Conservation (phyloP, 1,140 invertebrate species). For the Anagrus nilaparvatae region DNA sequence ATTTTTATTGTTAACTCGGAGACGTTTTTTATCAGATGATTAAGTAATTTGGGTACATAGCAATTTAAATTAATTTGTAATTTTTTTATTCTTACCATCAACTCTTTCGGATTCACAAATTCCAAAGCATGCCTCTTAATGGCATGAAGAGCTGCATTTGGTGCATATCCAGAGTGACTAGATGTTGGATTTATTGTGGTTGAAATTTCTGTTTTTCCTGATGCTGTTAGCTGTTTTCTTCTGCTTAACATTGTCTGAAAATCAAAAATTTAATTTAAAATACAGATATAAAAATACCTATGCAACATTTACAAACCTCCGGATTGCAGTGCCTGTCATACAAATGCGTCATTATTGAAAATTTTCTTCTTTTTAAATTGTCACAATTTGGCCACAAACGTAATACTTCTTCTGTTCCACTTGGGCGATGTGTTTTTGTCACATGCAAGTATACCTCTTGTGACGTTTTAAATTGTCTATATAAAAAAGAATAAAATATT, state of each 20-base stretch:
- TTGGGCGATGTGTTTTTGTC: constrained; percentile 69
- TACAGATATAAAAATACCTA: too few relatives aligned
- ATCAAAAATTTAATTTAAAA: too few relatives aligned
- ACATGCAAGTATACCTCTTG: constrained; percentile 80
- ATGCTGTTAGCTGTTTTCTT: constrained; percentile 53
- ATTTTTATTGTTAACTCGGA: constrained; percentile 34
- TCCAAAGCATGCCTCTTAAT: constrained; percentile 88
- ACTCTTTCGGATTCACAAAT: constrained; percentile 79
- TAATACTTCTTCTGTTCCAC: constrained; percentile 51
- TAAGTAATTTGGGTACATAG: not conserved
- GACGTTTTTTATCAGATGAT: not conserved
- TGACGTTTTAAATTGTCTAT: constrained; percentile 59
- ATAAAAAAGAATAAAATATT: constrained; percentile 26
- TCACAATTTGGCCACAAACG: constrained; percentile 76
- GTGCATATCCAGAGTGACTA: constrained; percentile 55
- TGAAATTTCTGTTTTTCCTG: constrained; percentile 47
- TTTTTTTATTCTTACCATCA: constrained; percentile 55
- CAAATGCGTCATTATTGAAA: constrained; percentile 87
- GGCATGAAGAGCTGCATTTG: constrained; percentile 86
- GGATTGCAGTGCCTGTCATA: constrained; percentile 83
- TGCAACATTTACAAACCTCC: constrained; percentile 62
- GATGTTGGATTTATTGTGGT: constrained; percentile 35
- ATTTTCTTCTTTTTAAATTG: constrained; percentile 72
- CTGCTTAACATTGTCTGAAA: constrained; percentile 52
- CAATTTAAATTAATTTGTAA: constrained; percentile 3